Percentiles rank a stretch among this genome's conserved stretches.
Evolutionary conservation across 2,797 vertebrate genomes (phyloP).

Genomic region (Mycteria americana): DNA sequence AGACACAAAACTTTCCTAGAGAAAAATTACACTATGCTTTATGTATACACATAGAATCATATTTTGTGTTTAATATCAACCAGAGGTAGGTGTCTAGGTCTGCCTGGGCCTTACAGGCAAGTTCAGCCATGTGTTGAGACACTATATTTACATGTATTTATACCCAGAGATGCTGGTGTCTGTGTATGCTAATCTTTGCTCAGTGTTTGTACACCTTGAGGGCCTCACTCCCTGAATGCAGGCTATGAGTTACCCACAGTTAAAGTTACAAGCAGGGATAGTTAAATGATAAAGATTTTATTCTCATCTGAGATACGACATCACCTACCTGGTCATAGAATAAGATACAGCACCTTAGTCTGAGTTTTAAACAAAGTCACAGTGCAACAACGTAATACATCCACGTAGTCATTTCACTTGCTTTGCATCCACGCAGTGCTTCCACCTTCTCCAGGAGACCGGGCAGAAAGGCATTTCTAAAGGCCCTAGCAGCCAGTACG

Average conservation of each 20-base stretch:
- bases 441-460: background rate
- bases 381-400: background rate
- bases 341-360: background rate
- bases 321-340: background rate
- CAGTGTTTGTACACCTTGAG: background rate
- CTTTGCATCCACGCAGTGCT: background rate
- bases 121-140: rapidly evolving
- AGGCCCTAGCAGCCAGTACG: background rate
- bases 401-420: background rate
- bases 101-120: background rate
- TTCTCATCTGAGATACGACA: background rate
- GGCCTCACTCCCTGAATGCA: background rate
- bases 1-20: background rate
- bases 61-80: background rate
- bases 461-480: background rate
- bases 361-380: background rate
- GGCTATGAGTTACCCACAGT: background rate
- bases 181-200: rapidly evolving
- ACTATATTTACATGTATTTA: background rate
- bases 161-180: rapidly evolving
- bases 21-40: background rate
- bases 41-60: rapidly evolving
- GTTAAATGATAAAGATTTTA: background rate
- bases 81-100: background rate
- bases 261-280: background rate